Conservation (phyloP, 2,888 invertebrate genomes). For the Kuschelorhynchus macadamiae region DNA sequence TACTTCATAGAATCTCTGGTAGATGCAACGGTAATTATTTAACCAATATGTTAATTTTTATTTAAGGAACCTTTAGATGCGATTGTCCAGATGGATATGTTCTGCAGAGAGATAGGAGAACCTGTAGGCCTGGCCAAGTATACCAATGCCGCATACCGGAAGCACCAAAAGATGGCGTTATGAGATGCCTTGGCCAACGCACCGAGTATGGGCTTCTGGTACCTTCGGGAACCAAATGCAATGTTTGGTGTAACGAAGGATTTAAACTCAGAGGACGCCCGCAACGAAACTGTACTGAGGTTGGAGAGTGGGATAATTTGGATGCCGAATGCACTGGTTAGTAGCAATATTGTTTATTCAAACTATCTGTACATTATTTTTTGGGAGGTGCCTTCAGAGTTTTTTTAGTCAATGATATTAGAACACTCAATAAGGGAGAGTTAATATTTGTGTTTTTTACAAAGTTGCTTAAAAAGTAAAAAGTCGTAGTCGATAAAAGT, state of each 20-base stretch:
- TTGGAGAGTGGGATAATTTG: conserved; percentile 70
- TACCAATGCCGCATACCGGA: conserved; percentile 58
- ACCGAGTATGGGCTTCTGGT: conserved; percentile 53
- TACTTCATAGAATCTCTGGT: too few species aligned
- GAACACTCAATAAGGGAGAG: too few species aligned
- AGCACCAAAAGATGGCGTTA: conserved; percentile 58
- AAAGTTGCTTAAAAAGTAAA: too few species aligned
- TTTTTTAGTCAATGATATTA: too few species aligned
- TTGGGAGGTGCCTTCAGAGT: too few species aligned
- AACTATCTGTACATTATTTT: too few species aligned
- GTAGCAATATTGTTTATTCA: too few species aligned
- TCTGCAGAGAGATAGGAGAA: conserved; percentile 55
- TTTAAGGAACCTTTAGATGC: conserved; percentile 71
- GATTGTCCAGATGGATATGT: conserved; percentile 68
- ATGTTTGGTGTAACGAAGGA: conserved; percentile 71
- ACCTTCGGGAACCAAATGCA: conserved; percentile 68
- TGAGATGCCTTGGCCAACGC: conserved; percentile 57
- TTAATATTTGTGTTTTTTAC: too few species aligned
- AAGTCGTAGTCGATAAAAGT: too few species aligned
- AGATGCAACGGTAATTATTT: too few species aligned
- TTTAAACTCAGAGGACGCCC: conserved; percentile 72
- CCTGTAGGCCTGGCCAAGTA: conserved; percentile 53
- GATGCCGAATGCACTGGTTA: conserved; percentile 72
- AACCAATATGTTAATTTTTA: too few species aligned
- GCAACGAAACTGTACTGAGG: conserved; percentile 69